Conservation (phyloP, 2,888 invertebrate species). For the Synanthedon myopaeformis region DNA sequence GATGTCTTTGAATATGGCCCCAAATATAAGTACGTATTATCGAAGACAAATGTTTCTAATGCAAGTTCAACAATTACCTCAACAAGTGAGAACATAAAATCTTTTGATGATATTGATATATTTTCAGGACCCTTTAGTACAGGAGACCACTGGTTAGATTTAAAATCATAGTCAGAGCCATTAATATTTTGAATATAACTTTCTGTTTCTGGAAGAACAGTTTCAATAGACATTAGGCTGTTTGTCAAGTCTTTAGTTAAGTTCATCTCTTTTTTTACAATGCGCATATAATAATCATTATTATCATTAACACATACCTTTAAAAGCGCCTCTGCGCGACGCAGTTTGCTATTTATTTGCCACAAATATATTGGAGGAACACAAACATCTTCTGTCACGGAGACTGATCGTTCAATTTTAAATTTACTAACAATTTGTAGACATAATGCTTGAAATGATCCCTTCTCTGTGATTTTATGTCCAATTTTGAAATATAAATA, state of each 20-base stretch:
- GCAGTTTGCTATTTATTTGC: slow-evolving; percentile 28
- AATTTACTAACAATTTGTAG: slow-evolving; percentile 32
- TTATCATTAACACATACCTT: slow-evolving; percentile 23
- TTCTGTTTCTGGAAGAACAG: slow-evolving; percentile 18
- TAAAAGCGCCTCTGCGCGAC: slow-evolving; percentile 27
- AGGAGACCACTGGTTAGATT: neutral
- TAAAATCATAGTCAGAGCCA: slow-evolving; percentile 11
- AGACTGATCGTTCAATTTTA: slow-evolving; percentile 13
- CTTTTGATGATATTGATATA: slow-evolving; percentile 12
- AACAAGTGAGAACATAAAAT: slow-evolving; percentile 20
- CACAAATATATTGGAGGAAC: slow-evolving; percentile 40
- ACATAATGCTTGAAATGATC: slow-evolving; percentile 23
- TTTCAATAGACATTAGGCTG: slow-evolving; percentile 17
- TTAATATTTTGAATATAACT: slow-evolving; percentile 21
- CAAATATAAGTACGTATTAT: slow-evolving; percentile 28
- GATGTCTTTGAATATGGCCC: slow-evolving; percentile 19
- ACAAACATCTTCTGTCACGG: slow-evolving; percentile 24
- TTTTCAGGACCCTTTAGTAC: slow-evolving; percentile 5
- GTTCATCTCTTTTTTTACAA: slow-evolving; percentile 26
- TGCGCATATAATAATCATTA: slow-evolving; percentile 29
- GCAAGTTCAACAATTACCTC: slow-evolving; percentile 26
- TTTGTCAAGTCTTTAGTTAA: slow-evolving; percentile 14
- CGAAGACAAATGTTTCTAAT: slow-evolving; percentile 38
- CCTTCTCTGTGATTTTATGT: slow-evolving; percentile 15
- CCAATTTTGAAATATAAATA: slow-evolving; percentile 37